These are phyloP conservation scores for Nyctibius bracteatus DNA, from an alignment of 2,113 vertebrate genomes.

Conservation along the genomic window DNA sequence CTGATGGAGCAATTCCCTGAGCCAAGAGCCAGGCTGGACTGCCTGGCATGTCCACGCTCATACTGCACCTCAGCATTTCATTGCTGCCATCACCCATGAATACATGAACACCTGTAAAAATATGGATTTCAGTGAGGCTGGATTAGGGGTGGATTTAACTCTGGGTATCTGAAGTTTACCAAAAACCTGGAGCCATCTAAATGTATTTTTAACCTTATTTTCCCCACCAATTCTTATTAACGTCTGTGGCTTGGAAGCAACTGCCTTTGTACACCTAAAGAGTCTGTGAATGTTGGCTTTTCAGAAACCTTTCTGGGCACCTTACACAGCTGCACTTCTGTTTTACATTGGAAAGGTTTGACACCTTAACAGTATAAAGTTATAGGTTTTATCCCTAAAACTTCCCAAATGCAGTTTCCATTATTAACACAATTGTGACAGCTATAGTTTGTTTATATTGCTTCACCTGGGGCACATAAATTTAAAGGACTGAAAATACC, in stretches of 20 bases:
- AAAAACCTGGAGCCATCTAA: not conserved
- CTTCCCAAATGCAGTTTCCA: constrained; percentile 54
- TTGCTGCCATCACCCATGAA: not conserved
- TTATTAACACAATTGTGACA: constrained; percentile 45
- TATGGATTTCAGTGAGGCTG: not conserved
- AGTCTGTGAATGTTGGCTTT: not conserved
- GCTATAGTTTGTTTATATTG: not conserved
- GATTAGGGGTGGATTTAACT: not conserved
- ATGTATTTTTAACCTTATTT: not conserved
- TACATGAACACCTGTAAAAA: not conserved
- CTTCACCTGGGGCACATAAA: constrained; percentile 52
- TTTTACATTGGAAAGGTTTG: constrained; percentile 10
- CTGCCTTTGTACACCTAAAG: not conserved
- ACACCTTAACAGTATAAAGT: constrained; percentile 41
- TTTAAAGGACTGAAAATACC: constrained; percentile 43
- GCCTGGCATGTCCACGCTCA: not conserved
- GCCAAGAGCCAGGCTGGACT: not conserved
- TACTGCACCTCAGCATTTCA: not conserved
- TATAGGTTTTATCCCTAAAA: constrained; percentile 53
- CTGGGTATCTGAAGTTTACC: not conserved
- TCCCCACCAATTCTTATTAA: not conserved
- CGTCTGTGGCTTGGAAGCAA: not conserved
- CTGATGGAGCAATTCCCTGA: not conserved
- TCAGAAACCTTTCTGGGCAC: not conserved
- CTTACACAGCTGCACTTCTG: constrained; percentile 16